Percentiles rank a stretch among this genome's conserved stretches.
These are phyloP conservation scores for Panurus biarmicus DNA, from an alignment of 2,113 vertebrate species.

Conservation along the genomic window DNA sequence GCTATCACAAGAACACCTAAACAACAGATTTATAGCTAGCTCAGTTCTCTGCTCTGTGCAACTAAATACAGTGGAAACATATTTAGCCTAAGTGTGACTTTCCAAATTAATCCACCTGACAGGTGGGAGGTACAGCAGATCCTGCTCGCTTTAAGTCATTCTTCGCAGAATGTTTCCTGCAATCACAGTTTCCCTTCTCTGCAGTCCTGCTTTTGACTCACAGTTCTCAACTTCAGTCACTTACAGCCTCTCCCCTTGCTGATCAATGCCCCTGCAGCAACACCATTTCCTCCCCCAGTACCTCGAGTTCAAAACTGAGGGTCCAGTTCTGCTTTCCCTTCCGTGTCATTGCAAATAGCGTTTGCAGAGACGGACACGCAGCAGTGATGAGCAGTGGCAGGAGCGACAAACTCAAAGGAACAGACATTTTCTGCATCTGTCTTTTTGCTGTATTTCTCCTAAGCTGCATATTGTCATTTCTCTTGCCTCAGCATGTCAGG, in stretches of 20 bases:
- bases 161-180: not conserved
- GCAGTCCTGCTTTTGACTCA: not conserved
- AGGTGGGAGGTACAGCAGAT: conserved; percentile 5
- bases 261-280: not conserved
- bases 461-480: not conserved
- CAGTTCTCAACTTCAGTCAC: not conserved
- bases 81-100: conserved; percentile 37
- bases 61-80: conserved; percentile 11
- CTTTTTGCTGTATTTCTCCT: not conserved
- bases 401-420: not conserved
- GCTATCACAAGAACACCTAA: not conserved
- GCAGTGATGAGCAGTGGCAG: fast-evolving
- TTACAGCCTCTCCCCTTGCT: not conserved
- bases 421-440: not conserved
- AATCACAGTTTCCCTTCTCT: not conserved
- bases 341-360: not conserved
- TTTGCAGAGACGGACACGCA: not conserved
- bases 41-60: not conserved
- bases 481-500: not conserved
- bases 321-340: not conserved
- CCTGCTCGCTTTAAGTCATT: not conserved
- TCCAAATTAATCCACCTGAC: conserved; percentile 41
- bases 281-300: not conserved
- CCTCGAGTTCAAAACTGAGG: not conserved
- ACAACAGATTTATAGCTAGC: conserved; percentile 34